phyloP scores from a whole-genome alignment of 2,888 invertebrate species.

The Capitulum mitella region DNA sequence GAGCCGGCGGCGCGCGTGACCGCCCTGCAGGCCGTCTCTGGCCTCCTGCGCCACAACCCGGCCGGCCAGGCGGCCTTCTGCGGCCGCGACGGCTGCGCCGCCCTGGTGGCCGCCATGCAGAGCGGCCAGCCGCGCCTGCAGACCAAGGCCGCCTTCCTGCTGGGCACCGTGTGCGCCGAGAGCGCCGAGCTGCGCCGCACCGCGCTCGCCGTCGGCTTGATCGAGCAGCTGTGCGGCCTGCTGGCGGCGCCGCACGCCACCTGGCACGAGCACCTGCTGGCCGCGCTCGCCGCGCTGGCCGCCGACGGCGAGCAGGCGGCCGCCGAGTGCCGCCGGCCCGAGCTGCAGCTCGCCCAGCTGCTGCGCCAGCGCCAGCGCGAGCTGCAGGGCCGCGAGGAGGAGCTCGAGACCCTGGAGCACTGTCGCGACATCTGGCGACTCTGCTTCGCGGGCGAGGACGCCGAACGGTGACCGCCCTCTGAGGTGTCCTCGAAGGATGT shows the following conservation, averaged over 20 bases:
- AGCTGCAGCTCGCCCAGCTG: constrained; percentile 12
- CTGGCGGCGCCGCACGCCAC: not conserved
- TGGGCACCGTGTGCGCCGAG: constrained; percentile 7
- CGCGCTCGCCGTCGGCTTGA: not conserved
- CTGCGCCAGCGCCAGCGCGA: not conserved
- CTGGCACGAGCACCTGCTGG: constrained; percentile 24
- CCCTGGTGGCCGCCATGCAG: constrained; percentile 15
- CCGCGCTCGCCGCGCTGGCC: not conserved
- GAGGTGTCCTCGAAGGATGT: too few species aligned
- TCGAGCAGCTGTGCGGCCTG: constrained; percentile 8
- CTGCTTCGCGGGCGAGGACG: not conserved
- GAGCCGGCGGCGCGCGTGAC: not conserved
- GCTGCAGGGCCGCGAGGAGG: not conserved
- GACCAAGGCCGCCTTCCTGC: constrained; percentile 23
- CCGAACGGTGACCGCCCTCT: not conserved
- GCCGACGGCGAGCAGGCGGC: constrained; percentile 1
- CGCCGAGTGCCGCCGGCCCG: constrained; percentile 6
- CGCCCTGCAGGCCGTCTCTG: constrained; percentile 21
- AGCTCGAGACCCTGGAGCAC: constrained; percentile 10
- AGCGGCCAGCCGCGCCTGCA: constrained; percentile 18
- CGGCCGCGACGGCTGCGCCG: constrained; percentile 7
- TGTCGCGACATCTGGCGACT: not conserved
- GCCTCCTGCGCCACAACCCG: not conserved
- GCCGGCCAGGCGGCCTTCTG: constrained; percentile 10
- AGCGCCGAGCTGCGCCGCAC: not conserved